A percentile compares a stretch with the other conserved stretches of the same genome.
phyloP scores from a whole-genome alignment of 2,113 vertebrate species.

The Garra rufa region DNA sequence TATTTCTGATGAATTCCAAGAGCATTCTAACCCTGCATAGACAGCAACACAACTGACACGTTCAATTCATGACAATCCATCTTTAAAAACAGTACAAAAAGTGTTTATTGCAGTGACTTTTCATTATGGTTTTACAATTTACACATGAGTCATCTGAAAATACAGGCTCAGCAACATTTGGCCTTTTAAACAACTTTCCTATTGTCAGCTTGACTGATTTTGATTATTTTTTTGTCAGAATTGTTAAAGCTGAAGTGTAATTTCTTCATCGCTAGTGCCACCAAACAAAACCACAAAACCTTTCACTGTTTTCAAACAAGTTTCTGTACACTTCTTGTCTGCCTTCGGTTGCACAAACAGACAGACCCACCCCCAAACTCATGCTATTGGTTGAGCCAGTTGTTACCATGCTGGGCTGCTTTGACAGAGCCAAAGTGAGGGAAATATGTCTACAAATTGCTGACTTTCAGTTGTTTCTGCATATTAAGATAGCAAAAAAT shows the following conservation, averaged over 20 bases:
- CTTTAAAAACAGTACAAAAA: conserved; percentile 1
- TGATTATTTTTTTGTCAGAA: no score
- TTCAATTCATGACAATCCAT: no score
- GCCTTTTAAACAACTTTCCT: no score
- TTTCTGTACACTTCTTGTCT: background rate
- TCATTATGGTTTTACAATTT: conserved; percentile 8
- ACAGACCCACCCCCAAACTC: background rate
- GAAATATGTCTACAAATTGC: no score
- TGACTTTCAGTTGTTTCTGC: background rate
- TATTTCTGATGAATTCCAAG: no score
- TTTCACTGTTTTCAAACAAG: background rate
- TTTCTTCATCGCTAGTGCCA: background rate
- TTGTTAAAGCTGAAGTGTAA: background rate
- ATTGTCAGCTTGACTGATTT: no score
- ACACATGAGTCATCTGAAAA: conserved; percentile 14
- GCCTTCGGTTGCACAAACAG: background rate
- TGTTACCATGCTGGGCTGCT: no score
- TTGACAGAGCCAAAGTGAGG: no score
- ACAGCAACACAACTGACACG: no score
- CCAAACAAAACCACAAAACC: background rate
- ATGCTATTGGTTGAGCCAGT: no score
- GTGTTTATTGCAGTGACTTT: background rate
- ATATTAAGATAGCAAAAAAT: no score
- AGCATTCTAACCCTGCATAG: no score
- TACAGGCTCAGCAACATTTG: background rate